Evolutionary conservation across 1,140 invertebrate genomes (phyloP), one percentile per base, ranked within the genome.

Genomic region (Drosophila pectinifera): DNA sequence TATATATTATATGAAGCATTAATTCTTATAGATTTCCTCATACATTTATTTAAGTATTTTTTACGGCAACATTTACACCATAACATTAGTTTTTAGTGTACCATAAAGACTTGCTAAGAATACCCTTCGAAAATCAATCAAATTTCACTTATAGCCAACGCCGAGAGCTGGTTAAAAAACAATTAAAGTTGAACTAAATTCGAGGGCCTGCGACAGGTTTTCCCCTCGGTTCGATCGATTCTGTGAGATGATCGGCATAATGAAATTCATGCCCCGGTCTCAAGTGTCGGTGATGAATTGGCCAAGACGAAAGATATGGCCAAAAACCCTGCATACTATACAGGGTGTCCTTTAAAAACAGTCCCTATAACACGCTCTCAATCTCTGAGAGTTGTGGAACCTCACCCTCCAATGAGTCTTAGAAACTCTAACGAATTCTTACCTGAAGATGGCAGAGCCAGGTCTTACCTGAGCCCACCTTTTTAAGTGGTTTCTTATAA

Each of bases 151-250:
- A 89, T 63, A 61, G 69, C 49, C 43, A 49, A 46, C 56, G 45
- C 65, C 45, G 41, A 53, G 41, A 58, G 76, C 80, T 89, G 80
- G 73, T 74, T 89, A 90, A 89, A 80, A 88, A 84, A 88, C 84
- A 88, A 88, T 88, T 88, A 89, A 88, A 88, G 77, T 90, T 88
- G 84, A 84, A 90, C 84, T 67, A 89, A 84, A 89, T 88, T 77
- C 72, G 26, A 53, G 61, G 34, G 22, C 57, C 16, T 26, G 31
- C 77, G 67, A 83, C 83, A 77, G 83, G 84, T 88, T 88, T 85
- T 72, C 18, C 45, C 67, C 53, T 41, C 55, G 6, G 13, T 75
- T 82, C 68, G 69, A 84, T 88, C 80, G 76, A 57, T 77, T 64
- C 62, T 43, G 61, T 49, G 34, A 72, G 76, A 86, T 72, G 83